Evolutionary conservation across 2,888 invertebrate species (phyloP).

Genomic region (Phengaris alcon): DNA sequence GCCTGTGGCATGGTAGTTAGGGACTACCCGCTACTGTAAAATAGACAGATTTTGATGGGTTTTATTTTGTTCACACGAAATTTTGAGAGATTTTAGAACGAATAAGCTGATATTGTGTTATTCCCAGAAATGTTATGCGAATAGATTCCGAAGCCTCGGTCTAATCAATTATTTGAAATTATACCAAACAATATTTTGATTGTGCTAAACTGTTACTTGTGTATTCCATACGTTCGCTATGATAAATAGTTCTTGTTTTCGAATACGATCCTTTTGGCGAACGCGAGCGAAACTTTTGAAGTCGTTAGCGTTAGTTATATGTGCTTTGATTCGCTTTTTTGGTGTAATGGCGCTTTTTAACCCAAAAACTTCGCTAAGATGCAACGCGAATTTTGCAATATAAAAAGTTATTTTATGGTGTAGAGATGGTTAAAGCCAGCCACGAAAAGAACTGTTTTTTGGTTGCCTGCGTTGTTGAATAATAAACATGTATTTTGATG

Average conservation of each 20-base stretch:
- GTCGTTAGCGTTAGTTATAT: conserved; percentile 6
- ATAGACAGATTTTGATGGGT: no score
- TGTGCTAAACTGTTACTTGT: not conserved
- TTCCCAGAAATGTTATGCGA: not conserved
- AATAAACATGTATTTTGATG: no score
- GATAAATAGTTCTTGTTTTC: conserved; percentile 11
- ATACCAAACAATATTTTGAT: not conserved
- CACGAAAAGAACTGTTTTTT: no score
- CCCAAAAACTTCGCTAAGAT: not conserved
- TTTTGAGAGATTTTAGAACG: no score
- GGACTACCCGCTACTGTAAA: no score
- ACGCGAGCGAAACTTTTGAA: conserved; percentile 2
- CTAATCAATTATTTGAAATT: no score
- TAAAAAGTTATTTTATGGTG: not conserved
- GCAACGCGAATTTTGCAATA: not conserved
- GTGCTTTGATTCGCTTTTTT: conserved; percentile 11
- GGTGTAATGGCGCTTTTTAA: conserved; percentile 1
- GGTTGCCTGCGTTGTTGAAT: no score
- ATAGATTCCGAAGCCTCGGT: no score
- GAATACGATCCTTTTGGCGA: conserved; percentile 21
- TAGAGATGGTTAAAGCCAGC: not conserved
- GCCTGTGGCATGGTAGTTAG: no score
- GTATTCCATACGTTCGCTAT: conserved; percentile 14
- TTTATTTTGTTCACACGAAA: no score
- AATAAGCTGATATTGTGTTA: no score